Evolutionary conservation across 1,140 invertebrate species (phyloP), one percentile per base, ranked within the genome.

Genomic region (Drepana arcuata): DNA sequence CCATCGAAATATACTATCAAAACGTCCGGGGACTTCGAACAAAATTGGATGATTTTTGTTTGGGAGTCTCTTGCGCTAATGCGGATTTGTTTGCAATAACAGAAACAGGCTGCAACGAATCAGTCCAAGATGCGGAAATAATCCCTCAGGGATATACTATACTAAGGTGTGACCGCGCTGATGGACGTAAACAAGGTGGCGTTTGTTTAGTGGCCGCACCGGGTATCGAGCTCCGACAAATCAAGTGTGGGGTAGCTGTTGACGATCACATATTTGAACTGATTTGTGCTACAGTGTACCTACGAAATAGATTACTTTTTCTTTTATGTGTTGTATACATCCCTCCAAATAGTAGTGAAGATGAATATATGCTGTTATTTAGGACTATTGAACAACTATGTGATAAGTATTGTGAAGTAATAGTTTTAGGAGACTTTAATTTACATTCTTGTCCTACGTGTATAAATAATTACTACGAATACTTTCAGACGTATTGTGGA

Each of bases 301-400:
- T 15, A 9, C 13, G 16, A 9, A 27, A 24, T 27, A 7, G 6
- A n/a, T 35, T 35, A 5, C 27, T 35, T 14, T 35, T 35, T 27
- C 1, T 14, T 2, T 35, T 23, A 7, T 49, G 47, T 33, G 30
- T 44, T 9, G 14, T 49, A 6, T 49, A 49, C 13, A 42, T 44
- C 10, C 41, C 41, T 7, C 47, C 41, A 13, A 14, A 34, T 1
- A 29, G 34, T n/a, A 25, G 24, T 16, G 47, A 43, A 5, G 41
- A 27, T 35, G 47, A 49, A 21, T 41, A 49, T 28, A 7, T 40
- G 16, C 5, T 37, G 13, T 30, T 43, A 23, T 40, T 50, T 45
- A 36, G 11, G 14, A 14, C 35, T 23, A n/a, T 50, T 13, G 41
- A 49, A 23, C 29, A 23, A 9, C 1, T 34, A 1, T 30, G 40